A percentile compares a stretch with the other conserved stretches of the same genome.
phyloP scores from a whole-genome alignment of 1,140 invertebrate species.

The Pseudachorutes palmiensis region DNA sequence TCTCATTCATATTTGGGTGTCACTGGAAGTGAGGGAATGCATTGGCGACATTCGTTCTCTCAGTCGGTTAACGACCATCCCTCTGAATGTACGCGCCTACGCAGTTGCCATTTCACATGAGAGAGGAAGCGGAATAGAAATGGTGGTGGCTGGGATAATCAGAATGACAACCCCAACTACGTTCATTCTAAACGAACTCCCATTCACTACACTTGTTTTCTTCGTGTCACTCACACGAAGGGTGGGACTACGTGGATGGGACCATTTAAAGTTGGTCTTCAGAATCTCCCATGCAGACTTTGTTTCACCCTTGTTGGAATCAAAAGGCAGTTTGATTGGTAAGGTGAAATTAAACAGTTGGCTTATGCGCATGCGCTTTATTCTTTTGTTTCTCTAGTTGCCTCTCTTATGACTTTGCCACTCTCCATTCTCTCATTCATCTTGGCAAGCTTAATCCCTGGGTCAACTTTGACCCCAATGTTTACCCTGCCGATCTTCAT shows the following conservation, averaged over 20 bases:
- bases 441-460: slow-evolving; percentile 22
- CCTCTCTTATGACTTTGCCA: slow-evolving; percentile 9
- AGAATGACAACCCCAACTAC: not conserved
- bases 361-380: not conserved
- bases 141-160: slow-evolving; percentile 11
- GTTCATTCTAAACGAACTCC: not conserved
- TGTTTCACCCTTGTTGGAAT: not conserved
- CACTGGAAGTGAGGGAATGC: slow-evolving; percentile 9
- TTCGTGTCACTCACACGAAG: slow-evolving; percentile 6
- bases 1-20: slow-evolving; percentile 24
- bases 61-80: slow-evolving; percentile 18
- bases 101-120: slow-evolving; percentile 18
- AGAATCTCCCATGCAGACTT: not conserved
- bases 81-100: slow-evolving; percentile 31
- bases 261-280: not conserved
- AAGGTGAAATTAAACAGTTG: not conserved
- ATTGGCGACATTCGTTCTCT: slow-evolving; percentile 14
- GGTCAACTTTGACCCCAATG: slow-evolving; percentile 26
- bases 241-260: not conserved
- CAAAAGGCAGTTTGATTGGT: not conserved
- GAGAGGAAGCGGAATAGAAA: slow-evolving; percentile 24
- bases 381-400: not conserved
- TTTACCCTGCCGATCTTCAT: slow-evolving; percentile 36
- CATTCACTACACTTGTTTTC: slow-evolving; percentile 13
- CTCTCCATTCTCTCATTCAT: slow-evolving; percentile 24